A percentile compares a stretch with the other conserved stretches of the same genome.
Conservation (phyloP, 2,888 invertebrate genomes). For the Tribolium freemani region DNA sequence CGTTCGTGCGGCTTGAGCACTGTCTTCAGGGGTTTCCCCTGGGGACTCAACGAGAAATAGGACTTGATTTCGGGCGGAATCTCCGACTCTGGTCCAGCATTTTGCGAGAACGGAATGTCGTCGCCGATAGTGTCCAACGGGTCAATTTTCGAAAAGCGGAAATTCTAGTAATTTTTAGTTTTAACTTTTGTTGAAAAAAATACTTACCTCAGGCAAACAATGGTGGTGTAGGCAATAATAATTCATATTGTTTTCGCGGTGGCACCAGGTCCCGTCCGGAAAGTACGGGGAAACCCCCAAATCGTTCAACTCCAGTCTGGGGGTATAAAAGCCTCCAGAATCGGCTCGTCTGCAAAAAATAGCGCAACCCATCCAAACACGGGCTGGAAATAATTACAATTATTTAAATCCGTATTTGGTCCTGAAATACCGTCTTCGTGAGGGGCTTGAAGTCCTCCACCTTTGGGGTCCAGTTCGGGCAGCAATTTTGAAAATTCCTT, state of each 20-base stretch:
- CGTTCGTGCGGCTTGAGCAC: slow-evolving; percentile 70
- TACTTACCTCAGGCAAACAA: slow-evolving; percentile 78
- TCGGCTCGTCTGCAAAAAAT: slow-evolving; percentile 80
- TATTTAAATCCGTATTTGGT: too few relatives aligned
- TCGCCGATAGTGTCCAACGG: slow-evolving; percentile 69
- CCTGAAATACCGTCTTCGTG: slow-evolving; percentile 73
- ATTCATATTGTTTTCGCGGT: slow-evolving; percentile 74
- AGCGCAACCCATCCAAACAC: slow-evolving; percentile 83
- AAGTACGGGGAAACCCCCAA: slow-evolving; percentile 81
- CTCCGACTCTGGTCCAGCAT: slow-evolving; percentile 71
- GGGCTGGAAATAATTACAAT: background rate
- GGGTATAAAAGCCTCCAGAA: slow-evolving; percentile 80
- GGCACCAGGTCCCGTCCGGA: slow-evolving; percentile 88
- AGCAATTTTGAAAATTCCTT: slow-evolving; percentile 74
- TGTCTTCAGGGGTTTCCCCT: slow-evolving; percentile 75
- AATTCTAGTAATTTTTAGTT: slow-evolving; percentile 67
- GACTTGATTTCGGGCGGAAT: slow-evolving; percentile 70
- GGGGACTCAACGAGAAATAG: slow-evolving; percentile 74
- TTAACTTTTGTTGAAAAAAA: background rate
- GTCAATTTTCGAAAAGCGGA: slow-evolving; percentile 72
- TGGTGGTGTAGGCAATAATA: slow-evolving; percentile 83
- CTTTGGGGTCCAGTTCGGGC: slow-evolving; percentile 75
- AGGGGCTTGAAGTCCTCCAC: slow-evolving; percentile 81
- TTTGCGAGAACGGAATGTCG: slow-evolving; percentile 75
- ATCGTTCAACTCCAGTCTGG: slow-evolving; percentile 82